Evolutionary conservation across 1,140 invertebrate genomes (phyloP).

Genomic region (Drosophila ohnishii): DNA sequence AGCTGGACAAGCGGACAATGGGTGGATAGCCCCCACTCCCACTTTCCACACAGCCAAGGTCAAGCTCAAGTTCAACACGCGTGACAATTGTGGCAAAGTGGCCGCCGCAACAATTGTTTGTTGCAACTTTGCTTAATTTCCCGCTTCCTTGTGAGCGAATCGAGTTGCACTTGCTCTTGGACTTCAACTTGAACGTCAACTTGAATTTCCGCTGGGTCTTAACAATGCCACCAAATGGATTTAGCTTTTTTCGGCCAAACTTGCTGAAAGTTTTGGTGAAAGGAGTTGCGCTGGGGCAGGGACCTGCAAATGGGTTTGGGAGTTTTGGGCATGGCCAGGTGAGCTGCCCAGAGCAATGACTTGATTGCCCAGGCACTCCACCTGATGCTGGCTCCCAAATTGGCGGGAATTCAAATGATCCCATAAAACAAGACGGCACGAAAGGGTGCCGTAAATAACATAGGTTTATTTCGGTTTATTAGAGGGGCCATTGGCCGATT

Average conservation of each 20-base stretch:
- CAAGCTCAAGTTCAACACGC: slow-evolving; percentile 78
- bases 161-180: slow-evolving; percentile 25
- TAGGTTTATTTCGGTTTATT: slow-evolving; percentile 2
- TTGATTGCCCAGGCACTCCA: slow-evolving; percentile 28
- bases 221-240: slow-evolving; percentile 48
- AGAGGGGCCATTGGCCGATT: slow-evolving; percentile 13
- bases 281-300: slow-evolving; percentile 44
- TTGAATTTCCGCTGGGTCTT: slow-evolving; percentile 48
- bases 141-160: slow-evolving; percentile 64
- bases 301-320: slow-evolving; percentile 23
- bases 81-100: slow-evolving; percentile 39
- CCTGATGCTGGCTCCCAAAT: slow-evolving; percentile 9
- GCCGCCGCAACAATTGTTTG: slow-evolving; percentile 12
- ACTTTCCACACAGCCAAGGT: slow-evolving; percentile 60
- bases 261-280: slow-evolving; percentile 59
- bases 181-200: slow-evolving; percentile 18
- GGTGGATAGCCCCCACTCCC: slow-evolving; percentile 21
- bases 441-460: slow-evolving; percentile 29
- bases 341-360: slow-evolving; percentile 40
- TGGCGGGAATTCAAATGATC: slow-evolving; percentile 18
- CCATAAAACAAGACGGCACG: slow-evolving; percentile 1
- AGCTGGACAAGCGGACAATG: slow-evolving; percentile 18
- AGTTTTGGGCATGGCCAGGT: slow-evolving; percentile 20
- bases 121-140: slow-evolving; percentile 50
- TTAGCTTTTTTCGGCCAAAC: slow-evolving; percentile 39